Percentiles rank a stretch among this genome's conserved stretches.
Evolutionary conservation across 2,888 invertebrate genomes (phyloP).

Genomic region (Trachelus troglodyta): DNA sequence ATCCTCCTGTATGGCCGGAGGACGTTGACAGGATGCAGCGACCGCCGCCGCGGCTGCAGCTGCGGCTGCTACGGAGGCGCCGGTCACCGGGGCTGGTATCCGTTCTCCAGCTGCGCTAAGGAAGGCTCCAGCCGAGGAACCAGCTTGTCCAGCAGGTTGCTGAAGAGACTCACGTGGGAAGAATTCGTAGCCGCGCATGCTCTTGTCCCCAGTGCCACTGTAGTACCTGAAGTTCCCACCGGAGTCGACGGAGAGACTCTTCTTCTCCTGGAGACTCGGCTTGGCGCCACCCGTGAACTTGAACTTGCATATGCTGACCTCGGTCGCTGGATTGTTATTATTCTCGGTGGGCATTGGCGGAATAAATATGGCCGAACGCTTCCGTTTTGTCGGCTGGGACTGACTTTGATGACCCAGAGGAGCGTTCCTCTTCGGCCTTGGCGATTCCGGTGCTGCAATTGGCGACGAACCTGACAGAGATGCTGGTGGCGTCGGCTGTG

Average conservation of each 20-base stretch:
- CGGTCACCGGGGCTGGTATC: constrained; percentile 57
- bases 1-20: constrained; percentile 43
- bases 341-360: constrained; percentile 82
- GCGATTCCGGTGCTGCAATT: constrained; percentile 43
- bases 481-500: constrained; percentile 57
- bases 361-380: constrained; percentile 86
- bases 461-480: constrained; percentile 30
- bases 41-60: constrained; percentile 33
- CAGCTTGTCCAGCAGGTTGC: constrained; percentile 68
- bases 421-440: constrained; percentile 68
- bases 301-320: constrained; percentile 92
- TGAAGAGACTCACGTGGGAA: constrained; percentile 79
- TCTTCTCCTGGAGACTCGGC: constrained; percentile 89
- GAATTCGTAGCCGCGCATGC: constrained; percentile 81
- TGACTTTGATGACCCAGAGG: constrained; percentile 49
- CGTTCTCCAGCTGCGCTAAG: constrained; percentile 69
- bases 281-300: constrained; percentile 93
- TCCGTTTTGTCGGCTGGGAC: constrained; percentile 73
- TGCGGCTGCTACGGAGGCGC: constrained; percentile 46
- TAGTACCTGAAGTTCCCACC: constrained; percentile 90
- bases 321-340: constrained; percentile 81
- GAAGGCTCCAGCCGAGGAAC: constrained; percentile 67
- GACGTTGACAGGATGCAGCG: constrained; percentile 41
- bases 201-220: constrained; percentile 86
- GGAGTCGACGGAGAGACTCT: constrained; percentile 90